Evolutionary conservation across 2,113 vertebrate species (phyloP).

Genomic region (Hydropotes inermis): DNA sequence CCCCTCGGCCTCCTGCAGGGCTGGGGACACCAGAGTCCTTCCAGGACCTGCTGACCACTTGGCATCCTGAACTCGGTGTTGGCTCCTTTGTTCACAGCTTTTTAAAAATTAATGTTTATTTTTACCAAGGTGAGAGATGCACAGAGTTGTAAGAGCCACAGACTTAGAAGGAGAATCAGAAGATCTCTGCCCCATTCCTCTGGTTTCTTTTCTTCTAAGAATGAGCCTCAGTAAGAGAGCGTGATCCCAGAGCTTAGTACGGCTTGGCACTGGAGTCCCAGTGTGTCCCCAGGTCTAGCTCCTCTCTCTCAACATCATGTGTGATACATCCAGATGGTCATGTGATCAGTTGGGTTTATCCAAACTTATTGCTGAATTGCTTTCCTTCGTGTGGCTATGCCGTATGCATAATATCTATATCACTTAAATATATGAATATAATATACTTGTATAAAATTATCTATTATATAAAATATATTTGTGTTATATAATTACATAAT

Average conservation of each 20-base stretch:
- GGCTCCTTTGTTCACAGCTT: neutral
- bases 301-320: neutral
- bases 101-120: neutral
- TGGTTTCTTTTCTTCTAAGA: neutral
- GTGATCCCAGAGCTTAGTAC: neutral
- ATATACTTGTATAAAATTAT: neutral
- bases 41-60: neutral
- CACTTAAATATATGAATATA: neutral
- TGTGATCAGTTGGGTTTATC: no score
- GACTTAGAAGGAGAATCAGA: neutral
- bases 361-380: neutral
- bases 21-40: neutral
- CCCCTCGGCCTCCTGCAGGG: no score
- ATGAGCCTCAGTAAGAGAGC: neutral
- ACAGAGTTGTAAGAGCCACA: neutral
- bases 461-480: neutral
- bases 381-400: neutral
- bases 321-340: no score
- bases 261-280: neutral
- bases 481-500: neutral
- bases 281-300: neutral
- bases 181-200: neutral
- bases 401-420: neutral
- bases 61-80: fast-evolving
- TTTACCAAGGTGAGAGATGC: neutral